Conservation (phyloP, 1,140 invertebrate genomes). For the Brachionus calyciflorus region DNA sequence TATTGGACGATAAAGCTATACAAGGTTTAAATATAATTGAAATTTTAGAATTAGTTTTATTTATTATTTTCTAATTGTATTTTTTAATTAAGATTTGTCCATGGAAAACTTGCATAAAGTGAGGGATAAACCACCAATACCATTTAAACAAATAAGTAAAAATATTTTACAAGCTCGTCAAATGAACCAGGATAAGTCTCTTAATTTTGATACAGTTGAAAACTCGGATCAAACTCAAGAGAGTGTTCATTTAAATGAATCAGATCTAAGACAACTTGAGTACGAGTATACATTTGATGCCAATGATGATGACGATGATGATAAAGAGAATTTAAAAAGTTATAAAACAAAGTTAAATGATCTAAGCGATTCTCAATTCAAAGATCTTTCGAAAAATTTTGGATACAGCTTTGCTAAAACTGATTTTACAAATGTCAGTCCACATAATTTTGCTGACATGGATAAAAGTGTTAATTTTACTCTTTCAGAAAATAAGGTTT, state of each 20-base stretch:
- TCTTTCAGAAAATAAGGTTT: not conserved
- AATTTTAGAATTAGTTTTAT: too few relatives aligned
- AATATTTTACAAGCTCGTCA: not conserved
- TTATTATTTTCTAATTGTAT: too few relatives aligned
- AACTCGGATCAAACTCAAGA: not conserved
- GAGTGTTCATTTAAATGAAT: conserved; percentile 39
- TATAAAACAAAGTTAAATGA: not conserved
- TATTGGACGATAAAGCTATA: conserved; percentile 30
- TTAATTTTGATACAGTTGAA: not conserved
- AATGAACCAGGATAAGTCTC: not conserved
- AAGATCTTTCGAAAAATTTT: not conserved
- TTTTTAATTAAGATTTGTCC: conserved; percentile 13
- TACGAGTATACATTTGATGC: conserved; percentile 27
- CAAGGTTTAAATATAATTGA: not conserved
- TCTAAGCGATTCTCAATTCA: not conserved
- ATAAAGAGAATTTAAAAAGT: conserved; percentile 4
- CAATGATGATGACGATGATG: conserved; percentile 16
- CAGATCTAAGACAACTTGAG: conserved; percentile 33
- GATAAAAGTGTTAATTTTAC: conserved; percentile 3
- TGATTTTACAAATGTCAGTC: conserved; percentile 23
- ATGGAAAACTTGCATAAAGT: conserved; percentile 34
- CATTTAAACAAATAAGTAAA: conserved; percentile 27
- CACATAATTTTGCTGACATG: not conserved
- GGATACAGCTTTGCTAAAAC: conserved; percentile 15
- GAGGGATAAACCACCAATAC: conserved; percentile 37